These are phyloP conservation scores for Otus sunia DNA, from an alignment of 2,113 vertebrate species.

Conservation along the genomic window DNA sequence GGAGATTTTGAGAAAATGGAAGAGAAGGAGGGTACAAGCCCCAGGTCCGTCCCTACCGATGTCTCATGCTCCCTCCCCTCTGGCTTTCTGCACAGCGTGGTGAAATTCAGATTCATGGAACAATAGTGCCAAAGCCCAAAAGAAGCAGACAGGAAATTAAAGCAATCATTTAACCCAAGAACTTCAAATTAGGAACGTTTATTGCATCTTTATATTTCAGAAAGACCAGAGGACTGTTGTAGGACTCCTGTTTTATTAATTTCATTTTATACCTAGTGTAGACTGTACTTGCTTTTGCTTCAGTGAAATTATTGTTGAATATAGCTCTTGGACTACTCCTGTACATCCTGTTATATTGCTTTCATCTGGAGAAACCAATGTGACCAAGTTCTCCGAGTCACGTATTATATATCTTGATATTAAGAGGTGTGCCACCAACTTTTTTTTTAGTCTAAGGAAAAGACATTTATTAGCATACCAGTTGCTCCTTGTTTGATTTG, in stretches of 20 bases:
- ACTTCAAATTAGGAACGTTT: neutral
- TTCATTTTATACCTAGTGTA: neutral
- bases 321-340: neutral
- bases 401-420: neutral
- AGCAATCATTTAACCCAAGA: neutral
- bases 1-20: neutral
- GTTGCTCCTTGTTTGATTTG: neutral
- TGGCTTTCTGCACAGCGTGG: neutral
- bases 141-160: neutral
- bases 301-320: neutral
- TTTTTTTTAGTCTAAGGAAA: neutral
- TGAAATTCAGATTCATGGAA: neutral
- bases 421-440: neutral
- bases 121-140: neutral
- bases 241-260: neutral
- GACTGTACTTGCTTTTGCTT: neutral
- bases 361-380: neutral
- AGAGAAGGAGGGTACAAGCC: neutral
- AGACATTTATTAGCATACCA: neutral
- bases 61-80: fast-evolving
- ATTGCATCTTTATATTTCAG: neutral
- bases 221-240: neutral
- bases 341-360: neutral
- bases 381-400: neutral
- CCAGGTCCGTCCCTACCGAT: neutral